phyloP scores from a whole-genome alignment of 1,140 invertebrate genomes.

The Polyergus mexicanus region DNA sequence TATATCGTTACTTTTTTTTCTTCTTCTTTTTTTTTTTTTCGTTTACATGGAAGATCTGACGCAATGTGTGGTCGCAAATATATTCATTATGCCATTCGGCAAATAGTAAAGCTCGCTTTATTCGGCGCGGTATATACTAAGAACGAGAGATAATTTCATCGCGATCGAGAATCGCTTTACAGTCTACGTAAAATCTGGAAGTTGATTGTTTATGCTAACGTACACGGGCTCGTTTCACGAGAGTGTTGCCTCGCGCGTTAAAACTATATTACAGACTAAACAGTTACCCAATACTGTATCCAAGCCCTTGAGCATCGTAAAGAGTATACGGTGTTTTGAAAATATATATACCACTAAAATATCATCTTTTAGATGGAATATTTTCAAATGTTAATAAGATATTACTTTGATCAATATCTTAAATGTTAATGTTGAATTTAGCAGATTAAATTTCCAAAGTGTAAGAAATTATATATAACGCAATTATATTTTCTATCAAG shows the following conservation, averaged over 20 bases:
- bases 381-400: slow-evolving; percentile 3
- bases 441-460: neutral
- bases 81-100: slow-evolving; percentile 3
- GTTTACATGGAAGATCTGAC: slow-evolving; percentile 47
- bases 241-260: slow-evolving; percentile 66
- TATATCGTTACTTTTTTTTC: neutral
- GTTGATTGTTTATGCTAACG: slow-evolving; percentile 53
- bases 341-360: slow-evolving; percentile 26
- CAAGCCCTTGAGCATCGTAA: slow-evolving; percentile 77
- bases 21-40: neutral
- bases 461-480: neutral
- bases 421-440: neutral
- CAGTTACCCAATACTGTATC: slow-evolving; percentile 66
- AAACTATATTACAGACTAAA: slow-evolving; percentile 57
- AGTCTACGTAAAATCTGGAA: slow-evolving; percentile 45
- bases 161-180: slow-evolving; percentile 64
- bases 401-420: neutral
- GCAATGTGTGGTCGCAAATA: slow-evolving; percentile 32
- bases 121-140: slow-evolving; percentile 66
- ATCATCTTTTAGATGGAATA: neutral
- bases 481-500: slow-evolving; percentile 2
- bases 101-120: slow-evolving; percentile 50
- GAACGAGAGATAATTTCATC: slow-evolving; percentile 67
- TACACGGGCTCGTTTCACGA: slow-evolving; percentile 71
- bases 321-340: slow-evolving; percentile 52